phyloP scores from a whole-genome alignment of 2,797 vertebrate genomes.

The Sebastes taczanowskii region DNA sequence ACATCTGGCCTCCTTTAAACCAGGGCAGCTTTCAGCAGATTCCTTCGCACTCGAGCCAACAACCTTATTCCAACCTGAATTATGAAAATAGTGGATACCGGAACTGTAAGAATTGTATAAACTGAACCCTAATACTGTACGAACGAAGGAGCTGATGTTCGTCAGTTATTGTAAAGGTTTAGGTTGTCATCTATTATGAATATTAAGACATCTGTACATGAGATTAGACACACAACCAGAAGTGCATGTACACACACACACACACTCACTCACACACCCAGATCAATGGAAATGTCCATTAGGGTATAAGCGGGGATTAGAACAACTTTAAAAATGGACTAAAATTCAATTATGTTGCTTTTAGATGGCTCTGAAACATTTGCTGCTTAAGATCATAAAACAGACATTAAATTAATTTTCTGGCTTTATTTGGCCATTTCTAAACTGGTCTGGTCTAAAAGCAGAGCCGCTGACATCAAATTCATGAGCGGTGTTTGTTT shows the following conservation, averaged over 20 bases:
- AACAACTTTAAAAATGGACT: conserved; percentile 60
- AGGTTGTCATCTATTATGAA: conserved; percentile 1
- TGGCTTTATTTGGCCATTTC: background rate
- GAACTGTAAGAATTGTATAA: background rate
- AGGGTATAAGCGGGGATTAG: conserved; percentile 49
- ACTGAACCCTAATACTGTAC: background rate
- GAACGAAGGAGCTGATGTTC: background rate
- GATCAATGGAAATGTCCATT: conserved; percentile 68
- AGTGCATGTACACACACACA: background rate
- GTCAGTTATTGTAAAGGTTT: background rate
- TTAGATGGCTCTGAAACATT: conserved; percentile 62
- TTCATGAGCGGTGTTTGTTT: background rate
- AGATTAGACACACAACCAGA: conserved; percentile 11
- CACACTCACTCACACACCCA: background rate
- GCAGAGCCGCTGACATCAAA: background rate
- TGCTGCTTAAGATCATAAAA: conserved; percentile 25
- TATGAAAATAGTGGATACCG: background rate
- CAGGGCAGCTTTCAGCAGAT: conserved; percentile 44
- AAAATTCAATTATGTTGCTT: conserved; percentile 73
- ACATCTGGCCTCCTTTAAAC: conserved; percentile 64
- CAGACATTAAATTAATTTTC: conserved; percentile 10
- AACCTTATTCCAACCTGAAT: conserved; percentile 20
- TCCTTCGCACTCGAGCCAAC: conserved; percentile 22
- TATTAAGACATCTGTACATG: background rate
- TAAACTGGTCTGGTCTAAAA: background rate